Conservation (phyloP, 2,113 vertebrate genomes). For the Trichechus manatus region DNA sequence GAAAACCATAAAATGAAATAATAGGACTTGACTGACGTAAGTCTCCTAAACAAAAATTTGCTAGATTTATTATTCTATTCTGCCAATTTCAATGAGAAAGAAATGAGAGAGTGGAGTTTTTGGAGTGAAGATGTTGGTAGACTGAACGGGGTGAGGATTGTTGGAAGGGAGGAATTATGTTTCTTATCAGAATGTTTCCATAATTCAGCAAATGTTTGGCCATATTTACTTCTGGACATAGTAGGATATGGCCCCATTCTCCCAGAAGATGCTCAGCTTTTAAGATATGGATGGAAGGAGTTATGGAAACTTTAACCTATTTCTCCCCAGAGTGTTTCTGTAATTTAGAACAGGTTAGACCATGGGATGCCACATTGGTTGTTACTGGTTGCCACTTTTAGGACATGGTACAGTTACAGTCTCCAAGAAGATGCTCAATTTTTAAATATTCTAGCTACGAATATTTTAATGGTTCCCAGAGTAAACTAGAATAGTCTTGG, state of each 20-base stretch:
- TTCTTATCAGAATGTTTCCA: background rate
- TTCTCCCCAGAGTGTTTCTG: background rate
- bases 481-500: background rate
- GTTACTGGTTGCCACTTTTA: background rate
- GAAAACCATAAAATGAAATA: background rate
- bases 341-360: background rate
- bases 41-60: background rate
- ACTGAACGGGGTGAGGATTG: background rate
- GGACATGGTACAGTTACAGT: background rate
- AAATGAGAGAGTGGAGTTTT: background rate
- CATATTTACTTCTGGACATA: background rate
- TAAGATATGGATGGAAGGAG: background rate
- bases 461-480: background rate
- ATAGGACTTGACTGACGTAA: background rate
- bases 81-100: conserved; percentile 17
- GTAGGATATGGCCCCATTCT: background rate
- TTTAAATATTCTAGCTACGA: background rate
- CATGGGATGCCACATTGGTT: background rate
- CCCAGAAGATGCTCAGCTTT: background rate
- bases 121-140: background rate
- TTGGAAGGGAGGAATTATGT: background rate
- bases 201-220: background rate
- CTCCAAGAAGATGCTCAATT: background rate
- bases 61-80: background rate
- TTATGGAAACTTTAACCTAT: background rate